These are phyloP conservation scores for Mesitornis unicolor DNA, from an alignment of 2,113 vertebrate species.

Conservation along the genomic window DNA sequence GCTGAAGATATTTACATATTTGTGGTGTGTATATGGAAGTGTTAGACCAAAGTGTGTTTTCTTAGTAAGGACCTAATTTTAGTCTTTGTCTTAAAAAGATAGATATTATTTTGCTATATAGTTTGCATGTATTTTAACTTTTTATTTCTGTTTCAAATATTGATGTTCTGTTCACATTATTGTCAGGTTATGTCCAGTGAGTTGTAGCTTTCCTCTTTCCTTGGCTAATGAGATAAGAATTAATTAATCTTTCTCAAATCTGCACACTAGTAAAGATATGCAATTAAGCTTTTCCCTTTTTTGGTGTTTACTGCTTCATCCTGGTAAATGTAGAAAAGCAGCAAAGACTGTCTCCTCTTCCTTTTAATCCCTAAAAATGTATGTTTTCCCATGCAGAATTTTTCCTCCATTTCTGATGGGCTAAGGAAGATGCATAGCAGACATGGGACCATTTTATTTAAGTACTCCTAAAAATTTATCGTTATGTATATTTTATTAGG, in stretches of 20 bases:
- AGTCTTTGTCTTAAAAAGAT: background rate
- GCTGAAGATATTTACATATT: background rate
- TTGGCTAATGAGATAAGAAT: background rate
- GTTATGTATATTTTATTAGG: background rate
- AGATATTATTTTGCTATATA: background rate
- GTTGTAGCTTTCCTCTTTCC: background rate
- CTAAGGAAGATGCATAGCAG: background rate
- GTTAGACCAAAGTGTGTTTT: background rate
- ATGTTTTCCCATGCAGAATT: background rate
- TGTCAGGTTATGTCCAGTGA: background rate
- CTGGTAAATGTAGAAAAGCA: background rate
- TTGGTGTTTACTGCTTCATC: background rate
- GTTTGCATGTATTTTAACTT: background rate
- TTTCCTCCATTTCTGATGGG: background rate
- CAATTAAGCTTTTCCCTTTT: background rate
- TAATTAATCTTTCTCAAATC: background rate
- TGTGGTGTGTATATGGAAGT: background rate
- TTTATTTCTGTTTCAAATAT: background rate
- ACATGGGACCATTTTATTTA: background rate
- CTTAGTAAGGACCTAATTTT: background rate
- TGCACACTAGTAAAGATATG: background rate
- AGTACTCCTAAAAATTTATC: background rate
- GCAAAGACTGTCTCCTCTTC: background rate
- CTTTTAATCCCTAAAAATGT: background rate
- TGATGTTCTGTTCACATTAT: background rate